phyloP scores from a whole-genome alignment of 2,888 invertebrate genomes.

The Eristalis arbustorum region DNA sequence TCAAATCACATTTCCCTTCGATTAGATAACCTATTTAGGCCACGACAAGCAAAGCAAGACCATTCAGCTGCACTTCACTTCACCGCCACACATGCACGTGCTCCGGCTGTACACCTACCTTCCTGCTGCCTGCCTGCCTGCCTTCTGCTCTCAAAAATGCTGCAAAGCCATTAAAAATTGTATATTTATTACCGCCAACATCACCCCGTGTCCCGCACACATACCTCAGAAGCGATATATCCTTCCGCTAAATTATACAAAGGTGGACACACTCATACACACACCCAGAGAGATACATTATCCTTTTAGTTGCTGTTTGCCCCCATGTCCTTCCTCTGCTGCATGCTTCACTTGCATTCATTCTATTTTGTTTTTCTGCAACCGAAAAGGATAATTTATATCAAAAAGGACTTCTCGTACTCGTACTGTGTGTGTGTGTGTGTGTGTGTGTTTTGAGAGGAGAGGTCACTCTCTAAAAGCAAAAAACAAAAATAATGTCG shows the following conservation, averaged over 20 bases:
- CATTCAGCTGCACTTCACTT: slow-evolving; percentile 67
- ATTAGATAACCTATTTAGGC: slow-evolving; percentile 55
- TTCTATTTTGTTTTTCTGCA: slow-evolving; percentile 44
- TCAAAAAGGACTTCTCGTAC: slow-evolving; percentile 41
- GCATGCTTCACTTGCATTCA: slow-evolving; percentile 35
- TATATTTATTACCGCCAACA: slow-evolving; percentile 74
- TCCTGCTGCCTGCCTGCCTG: background rate
- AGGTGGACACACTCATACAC: slow-evolving; percentile 49
- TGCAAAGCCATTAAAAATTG: slow-evolving; percentile 76
- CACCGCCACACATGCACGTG: slow-evolving; percentile 36
- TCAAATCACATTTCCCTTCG: slow-evolving; percentile 9
- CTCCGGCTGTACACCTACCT: slow-evolving; percentile 5
- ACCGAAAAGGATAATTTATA: slow-evolving; percentile 68
- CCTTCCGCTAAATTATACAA: slow-evolving; percentile 61
- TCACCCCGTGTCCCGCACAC: slow-evolving; percentile 39
- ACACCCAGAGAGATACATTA: slow-evolving; percentile 44
- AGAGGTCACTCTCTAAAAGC: slow-evolving; percentile 20
- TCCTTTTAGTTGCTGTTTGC: slow-evolving; percentile 59
- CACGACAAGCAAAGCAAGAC: slow-evolving; percentile 53
- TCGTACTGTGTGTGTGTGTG: background rate
- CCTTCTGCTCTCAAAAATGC: slow-evolving; percentile 73
- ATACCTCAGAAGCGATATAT: slow-evolving; percentile 39
- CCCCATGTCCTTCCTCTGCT: background rate
- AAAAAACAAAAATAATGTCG: slow-evolving; percentile 4
- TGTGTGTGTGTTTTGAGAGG: slow-evolving; percentile 17